These are phyloP conservation scores for Emydoidea blandingii DNA, from an alignment of 2,797 vertebrate species.

Conservation along the genomic window DNA sequence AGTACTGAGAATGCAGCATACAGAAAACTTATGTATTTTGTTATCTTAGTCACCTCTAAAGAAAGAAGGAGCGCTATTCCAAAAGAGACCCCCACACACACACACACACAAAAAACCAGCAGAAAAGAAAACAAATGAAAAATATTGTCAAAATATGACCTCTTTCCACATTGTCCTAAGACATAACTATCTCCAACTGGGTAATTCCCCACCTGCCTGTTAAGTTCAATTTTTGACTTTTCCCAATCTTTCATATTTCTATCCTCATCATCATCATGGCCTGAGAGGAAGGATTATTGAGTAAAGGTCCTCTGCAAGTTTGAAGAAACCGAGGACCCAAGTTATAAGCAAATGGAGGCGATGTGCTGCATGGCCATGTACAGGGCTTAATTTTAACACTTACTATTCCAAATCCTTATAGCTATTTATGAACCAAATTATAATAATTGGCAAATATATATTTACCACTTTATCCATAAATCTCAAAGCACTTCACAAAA, in stretches of 20 bases:
- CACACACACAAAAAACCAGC: background rate
- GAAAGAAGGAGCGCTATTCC: background rate
- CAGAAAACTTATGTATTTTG: too few relatives aligned
- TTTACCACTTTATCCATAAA: background rate
- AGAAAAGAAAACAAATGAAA: background rate
- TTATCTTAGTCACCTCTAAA: background rate
- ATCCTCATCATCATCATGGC: background rate
- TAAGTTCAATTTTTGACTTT: background rate
- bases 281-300: background rate
- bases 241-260: background rate
- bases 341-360: background rate
- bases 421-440: background rate
- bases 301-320: background rate
- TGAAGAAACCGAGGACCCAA: background rate
- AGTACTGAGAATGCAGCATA: background rate
- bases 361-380: rapidly evolving
- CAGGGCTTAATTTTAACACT: background rate
- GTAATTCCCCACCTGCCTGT: background rate
- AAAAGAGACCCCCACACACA: background rate
- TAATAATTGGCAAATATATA: background rate
- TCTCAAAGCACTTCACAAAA: background rate
- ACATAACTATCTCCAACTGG: background rate
- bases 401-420: background rate
- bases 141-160: background rate
- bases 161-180: background rate